These are phyloP conservation scores for Odiellus spinosus DNA, from an alignment of 2,888 invertebrate species.

Conservation along the genomic window DNA sequence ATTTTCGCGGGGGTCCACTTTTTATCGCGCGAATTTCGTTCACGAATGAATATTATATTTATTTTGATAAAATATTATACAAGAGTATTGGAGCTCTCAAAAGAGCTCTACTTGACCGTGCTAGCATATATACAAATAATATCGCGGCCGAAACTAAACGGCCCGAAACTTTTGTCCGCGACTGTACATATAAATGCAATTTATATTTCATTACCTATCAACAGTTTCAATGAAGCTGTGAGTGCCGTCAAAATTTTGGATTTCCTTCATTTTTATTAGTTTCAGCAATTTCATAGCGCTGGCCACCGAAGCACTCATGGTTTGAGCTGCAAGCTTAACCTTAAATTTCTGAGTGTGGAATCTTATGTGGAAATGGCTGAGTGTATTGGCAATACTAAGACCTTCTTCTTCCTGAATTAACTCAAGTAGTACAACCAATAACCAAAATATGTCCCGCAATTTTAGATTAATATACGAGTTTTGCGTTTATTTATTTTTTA, in stretches of 20 bases:
- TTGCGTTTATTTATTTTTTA: too few relatives aligned
- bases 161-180: too few relatives aligned
- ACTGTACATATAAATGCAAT: too few relatives aligned
- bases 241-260: constrained; percentile 1
- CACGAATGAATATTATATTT: too few relatives aligned
- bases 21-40: too few relatives aligned
- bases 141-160: too few relatives aligned
- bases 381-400: constrained; percentile 9
- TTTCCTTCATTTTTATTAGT: constrained; percentile 1
- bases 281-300: constrained; percentile 9
- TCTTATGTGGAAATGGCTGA: constrained; percentile 8
- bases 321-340: constrained; percentile 16
- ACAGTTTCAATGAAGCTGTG: constrained; percentile 1
- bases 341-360: constrained; percentile 16
- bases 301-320: constrained; percentile 14
- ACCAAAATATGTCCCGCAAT: constrained; percentile 3
- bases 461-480: too few relatives aligned
- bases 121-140: too few relatives aligned
- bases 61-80: too few relatives aligned
- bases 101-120: too few relatives aligned
- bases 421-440: constrained; percentile 5
- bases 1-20: too few relatives aligned
- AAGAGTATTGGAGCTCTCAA: too few relatives aligned
- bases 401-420: constrained; percentile 10
- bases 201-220: not conserved